These are phyloP conservation scores for Eustalomyia histrio DNA, from an alignment of 2,888 invertebrate species.

Conservation along the genomic window DNA sequence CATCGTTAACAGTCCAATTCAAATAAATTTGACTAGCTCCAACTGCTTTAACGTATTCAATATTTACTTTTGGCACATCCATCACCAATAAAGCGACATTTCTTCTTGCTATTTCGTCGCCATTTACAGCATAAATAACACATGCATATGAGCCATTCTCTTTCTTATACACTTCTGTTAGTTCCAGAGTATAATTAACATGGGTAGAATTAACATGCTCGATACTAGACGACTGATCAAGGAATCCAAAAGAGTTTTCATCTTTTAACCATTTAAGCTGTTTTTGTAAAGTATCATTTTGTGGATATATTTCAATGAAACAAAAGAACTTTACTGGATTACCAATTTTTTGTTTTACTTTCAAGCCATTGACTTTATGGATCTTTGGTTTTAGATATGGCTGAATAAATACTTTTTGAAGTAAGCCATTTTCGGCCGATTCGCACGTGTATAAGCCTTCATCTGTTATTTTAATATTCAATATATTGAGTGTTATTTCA, in stretches of 20 bases:
- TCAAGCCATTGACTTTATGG: slow-evolving; percentile 75
- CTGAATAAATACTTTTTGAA: slow-evolving; percentile 69
- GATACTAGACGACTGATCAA: slow-evolving; percentile 77
- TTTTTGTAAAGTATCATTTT: slow-evolving; percentile 76
- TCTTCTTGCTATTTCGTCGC: slow-evolving; percentile 76
- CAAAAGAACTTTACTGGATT: slow-evolving; percentile 81
- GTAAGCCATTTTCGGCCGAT: slow-evolving; percentile 77
- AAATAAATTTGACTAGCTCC: slow-evolving; percentile 87
- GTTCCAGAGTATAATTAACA: slow-evolving; percentile 82
- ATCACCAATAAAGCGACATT: slow-evolving; percentile 82
- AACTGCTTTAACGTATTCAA: slow-evolving; percentile 87
- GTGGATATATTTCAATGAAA: slow-evolving; percentile 82
- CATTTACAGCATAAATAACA: slow-evolving; percentile 77
- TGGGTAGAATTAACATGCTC: slow-evolving; percentile 81
- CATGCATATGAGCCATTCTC: slow-evolving; percentile 88
- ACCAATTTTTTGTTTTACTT: slow-evolving; percentile 81
- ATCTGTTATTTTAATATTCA: slow-evolving; percentile 81
- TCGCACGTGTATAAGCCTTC: slow-evolving; percentile 83
- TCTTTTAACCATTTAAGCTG: slow-evolving; percentile 82
- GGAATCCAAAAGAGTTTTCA: slow-evolving; percentile 73
- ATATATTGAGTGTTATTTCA: slow-evolving; percentile 80
- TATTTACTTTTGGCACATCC: slow-evolving; percentile 85
- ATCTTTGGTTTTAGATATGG: slow-evolving; percentile 79
- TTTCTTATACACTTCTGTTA: slow-evolving; percentile 83
- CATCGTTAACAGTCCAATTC: slow-evolving; percentile 90